Base-by-base conservation (phyloP, 2,797 vertebrate genomes). In the Garrulus glandarius region DNA sequence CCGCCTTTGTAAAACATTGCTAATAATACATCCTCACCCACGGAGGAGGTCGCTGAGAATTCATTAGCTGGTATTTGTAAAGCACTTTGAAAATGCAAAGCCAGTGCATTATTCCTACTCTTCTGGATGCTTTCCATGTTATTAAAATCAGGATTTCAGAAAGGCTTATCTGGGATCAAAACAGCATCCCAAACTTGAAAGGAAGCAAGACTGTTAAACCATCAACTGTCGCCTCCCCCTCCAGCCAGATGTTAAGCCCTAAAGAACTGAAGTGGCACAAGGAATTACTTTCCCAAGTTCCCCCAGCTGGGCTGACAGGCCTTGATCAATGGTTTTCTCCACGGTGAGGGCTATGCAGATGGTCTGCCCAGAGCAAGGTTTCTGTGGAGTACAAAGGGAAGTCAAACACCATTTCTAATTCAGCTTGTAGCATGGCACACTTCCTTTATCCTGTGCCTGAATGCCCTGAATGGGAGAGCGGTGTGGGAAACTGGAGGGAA, bases 401-500 rank as follows among this genome's bases (percentile, higher is more conserved):
- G 91, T 96, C 95, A 93, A 93, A 95, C 57, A 95, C 93, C 93
- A 93, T 96, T 91, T 96, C 96, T 97, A 98, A 98, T 97, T 94
- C 97, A 96, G 97, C 97, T 97, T 98, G 98, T 98, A 97, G 96
- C 95, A 97, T 97, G 98, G 98, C 99, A 99, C 99, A 98, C 98
- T 98, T 98, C 98, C 97, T 98, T 98, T 99, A 98, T 98, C 90
- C 95, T 67, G 92, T 0, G 92, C 97, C 97, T 98, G 98, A 97
- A 98, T 98, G 97, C 97, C 39, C 85, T 98, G 98, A 98, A 99
- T 98, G 97, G 98, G 95, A 91, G 96, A 97, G 95, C 92, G 97
- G 98, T 99, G 99, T 99, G 99, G 98, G 99, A 99, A 99, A 98
- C 97, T 98, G 97, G 95, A 96, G 96, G 94, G 92, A 89, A 96